Conservation (phyloP, 2,113 vertebrate genomes). For the Cyprinus carpio region DNA sequence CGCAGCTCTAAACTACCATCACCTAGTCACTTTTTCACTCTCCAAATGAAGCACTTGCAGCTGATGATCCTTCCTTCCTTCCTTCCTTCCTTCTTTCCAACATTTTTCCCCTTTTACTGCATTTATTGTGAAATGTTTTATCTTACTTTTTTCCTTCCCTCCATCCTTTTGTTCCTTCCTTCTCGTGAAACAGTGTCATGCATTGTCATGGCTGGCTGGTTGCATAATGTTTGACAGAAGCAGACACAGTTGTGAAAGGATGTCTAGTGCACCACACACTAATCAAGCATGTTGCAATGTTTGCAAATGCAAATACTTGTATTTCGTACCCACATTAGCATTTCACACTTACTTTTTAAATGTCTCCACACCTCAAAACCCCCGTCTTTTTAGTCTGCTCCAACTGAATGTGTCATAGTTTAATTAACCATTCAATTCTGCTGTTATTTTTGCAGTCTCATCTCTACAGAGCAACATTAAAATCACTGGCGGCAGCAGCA, state of each 20-base stretch:
- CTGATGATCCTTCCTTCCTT: not conserved
- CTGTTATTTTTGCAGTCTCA: constrained; percentile 31
- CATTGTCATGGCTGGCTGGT: not conserved
- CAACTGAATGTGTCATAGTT: constrained; percentile 4
- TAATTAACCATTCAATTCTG: constrained; percentile 13
- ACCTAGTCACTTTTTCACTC: constrained; percentile 41
- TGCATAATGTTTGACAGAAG: constrained; percentile 22
- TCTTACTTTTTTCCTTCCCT: not conserved
- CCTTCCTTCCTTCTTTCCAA: not conserved
- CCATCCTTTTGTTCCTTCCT: not conserved
- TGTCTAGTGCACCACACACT: not conserved
- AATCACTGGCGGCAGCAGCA: constrained; percentile 27
- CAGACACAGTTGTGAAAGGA: constrained; percentile 18
- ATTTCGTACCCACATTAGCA: not conserved
- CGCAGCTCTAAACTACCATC: constrained; percentile 37
- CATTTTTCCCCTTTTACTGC: not conserved
- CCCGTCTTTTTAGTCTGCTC: not conserved
- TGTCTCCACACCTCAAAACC: not conserved
- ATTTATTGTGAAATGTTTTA: not conserved
- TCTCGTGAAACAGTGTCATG: constrained; percentile 2
- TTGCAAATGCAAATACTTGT: not conserved
- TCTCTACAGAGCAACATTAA: constrained; percentile 37
- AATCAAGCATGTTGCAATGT: not conserved
- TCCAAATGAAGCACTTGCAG: constrained; percentile 3
- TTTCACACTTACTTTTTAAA: not conserved